Evolutionary conservation across 2,888 invertebrate species (phyloP), one percentile per base, ranked within the genome.

Genomic region (Tinea semifulvella): DNA sequence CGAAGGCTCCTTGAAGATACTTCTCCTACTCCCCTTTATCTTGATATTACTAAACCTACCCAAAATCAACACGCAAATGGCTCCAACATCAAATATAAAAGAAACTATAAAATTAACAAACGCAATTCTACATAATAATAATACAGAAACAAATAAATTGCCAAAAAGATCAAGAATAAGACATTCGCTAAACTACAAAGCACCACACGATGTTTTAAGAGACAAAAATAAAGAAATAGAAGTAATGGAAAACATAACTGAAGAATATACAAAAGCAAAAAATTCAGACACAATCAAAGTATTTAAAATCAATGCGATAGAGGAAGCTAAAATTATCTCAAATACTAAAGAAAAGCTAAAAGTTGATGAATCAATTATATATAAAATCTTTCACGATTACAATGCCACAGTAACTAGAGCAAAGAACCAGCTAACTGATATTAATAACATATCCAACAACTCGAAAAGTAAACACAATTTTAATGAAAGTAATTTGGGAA

Each of bases 321-420:
- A 47, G 31, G 52, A 55, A 28, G 44, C 47, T 35, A 36, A 36
- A 36, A n/a, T 36, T 2, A 13, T 7, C 4, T 4, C 18, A 18
- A 68, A 65, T 49, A 61, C 69, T 2, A 71, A 70, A 65, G 76
- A 66, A 22, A 74, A 74, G 49, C 52, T 75, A 1, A 63, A 64
- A 56, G 59, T 76, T 28, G 75, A 79, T 20, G 76, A 79, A 20
- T 63, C 52, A 1, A 72, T 71, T 1, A 60, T 70, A 53, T 61
- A 58, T 0, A 76, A 72, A 54, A 65, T 79, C 51, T 74, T 68
- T 46, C 60, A 71, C 42, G 77, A 77, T 55, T 79, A 73, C 49
- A 74, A 68, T 10, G 68, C 69, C 46, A 79, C 79, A 2, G 63
- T 75, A 2, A 68, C 17, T 36, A 16, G 36, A 2, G 36, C 36